Base-by-base conservation (phyloP, 2,113 vertebrate species). In the Lepisosteus osseus region DNA sequence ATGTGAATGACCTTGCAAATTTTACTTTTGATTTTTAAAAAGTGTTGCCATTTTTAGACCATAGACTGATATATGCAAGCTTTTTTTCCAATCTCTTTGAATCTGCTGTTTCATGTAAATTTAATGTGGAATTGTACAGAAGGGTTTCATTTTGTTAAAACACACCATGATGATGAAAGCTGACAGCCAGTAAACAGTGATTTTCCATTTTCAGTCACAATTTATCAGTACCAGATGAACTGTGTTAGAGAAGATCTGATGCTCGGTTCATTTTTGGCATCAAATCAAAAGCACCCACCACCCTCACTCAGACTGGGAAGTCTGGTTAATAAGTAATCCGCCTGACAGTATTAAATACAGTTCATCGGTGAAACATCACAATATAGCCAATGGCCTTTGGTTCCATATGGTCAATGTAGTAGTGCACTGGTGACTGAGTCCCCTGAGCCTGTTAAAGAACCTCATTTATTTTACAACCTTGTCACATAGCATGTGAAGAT, bases 401-500 rank as follows among this genome's bases (percentile, higher is more conserved):
- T 62, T 13, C 17, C 59, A n/a, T 54, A 14, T 51, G 67, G 51
- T 40, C 45, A 64, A 17, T 4, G 13, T 7, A 44, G 6, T 44
- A 6, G 15, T 45, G 6, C 15, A 13, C 61, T 41, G 70, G 13
- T 42, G 61, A 45, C 4, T 56, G 54, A 54, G 55, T 40, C n/a
- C 59, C 9, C 47, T 42, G 41, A 45, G 47, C 61, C 14, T 43
- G 57, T 2, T 44, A 40, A 67, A 56, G 45, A 47, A 14, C 40
- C 45, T 8, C 11, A 59, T 43, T 59, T 61, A 43, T 55, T 64
- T 54, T 43, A 12, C 42, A 56, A 6, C 47, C 41, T 43, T 74
- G 42, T 68, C 47, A 54, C 40, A 41, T 61, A 71, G 15, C 12
- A 65, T 11, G 41, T 44, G 47, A 29, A 54, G 40, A 74, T 69